Evolutionary conservation across 1,140 invertebrate genomes (phyloP).

Genomic region (Triops longicaudatus): DNA sequence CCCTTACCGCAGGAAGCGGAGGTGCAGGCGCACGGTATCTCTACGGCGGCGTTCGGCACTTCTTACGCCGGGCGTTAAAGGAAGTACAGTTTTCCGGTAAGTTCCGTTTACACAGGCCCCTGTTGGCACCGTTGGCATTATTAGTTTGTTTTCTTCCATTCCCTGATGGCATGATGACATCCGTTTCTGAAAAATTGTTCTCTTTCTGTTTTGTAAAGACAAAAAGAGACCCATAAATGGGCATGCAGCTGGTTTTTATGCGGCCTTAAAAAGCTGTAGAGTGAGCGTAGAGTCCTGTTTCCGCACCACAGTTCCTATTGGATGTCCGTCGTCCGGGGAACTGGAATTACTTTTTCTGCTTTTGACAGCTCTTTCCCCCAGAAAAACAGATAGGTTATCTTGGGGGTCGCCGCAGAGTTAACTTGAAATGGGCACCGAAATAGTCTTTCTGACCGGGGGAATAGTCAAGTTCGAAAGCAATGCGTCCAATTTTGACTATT

Average conservation of each 20-base stretch:
- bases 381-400: not conserved
- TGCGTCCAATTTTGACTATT: not conserved
- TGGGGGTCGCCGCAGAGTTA: not conserved
- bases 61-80: slow-evolving; percentile 25
- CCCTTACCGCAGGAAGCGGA: not conserved
- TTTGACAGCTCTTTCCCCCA: not conserved
- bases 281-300: too few relatives aligned
- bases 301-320: too few relatives aligned
- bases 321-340: too few relatives aligned
- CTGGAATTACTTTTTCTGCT: not conserved
- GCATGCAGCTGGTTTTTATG: not conserved
- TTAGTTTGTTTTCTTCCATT: not conserved
- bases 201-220: not conserved
- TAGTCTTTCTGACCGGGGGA: not conserved
- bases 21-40: not conserved
- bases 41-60: slow-evolving; percentile 26
- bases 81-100: slow-evolving; percentile 26
- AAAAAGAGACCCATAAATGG: not conserved
- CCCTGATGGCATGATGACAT: not conserved
- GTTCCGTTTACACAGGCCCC: too few relatives aligned
- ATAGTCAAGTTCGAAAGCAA: not conserved
- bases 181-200: not conserved
- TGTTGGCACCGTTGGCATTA: not conserved
- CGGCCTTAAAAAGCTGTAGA: too few relatives aligned
- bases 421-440: not conserved